Evolutionary conservation across 2,113 vertebrate species (phyloP), one percentile per base, ranked within the genome.

Genomic region (Clarias magur): DNA sequence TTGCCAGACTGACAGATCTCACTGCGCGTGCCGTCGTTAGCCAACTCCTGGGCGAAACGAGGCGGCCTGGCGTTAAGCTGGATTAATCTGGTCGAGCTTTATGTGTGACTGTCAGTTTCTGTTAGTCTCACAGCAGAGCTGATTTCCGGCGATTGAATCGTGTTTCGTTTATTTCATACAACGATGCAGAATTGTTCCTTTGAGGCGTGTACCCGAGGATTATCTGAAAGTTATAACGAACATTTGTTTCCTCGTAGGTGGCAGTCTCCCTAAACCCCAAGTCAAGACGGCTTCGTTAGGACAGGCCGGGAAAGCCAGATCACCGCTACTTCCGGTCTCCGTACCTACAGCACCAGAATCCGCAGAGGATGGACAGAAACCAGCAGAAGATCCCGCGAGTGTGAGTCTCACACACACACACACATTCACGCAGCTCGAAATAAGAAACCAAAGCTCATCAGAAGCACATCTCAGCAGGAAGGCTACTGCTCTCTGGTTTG

Each of bases 231-330:
- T 59, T 80, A 48, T 48, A 1, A 80, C 10, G 59, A 27, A 60
- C 30, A 3, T 56, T 4, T 89, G 89, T 90, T 86, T 86, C 89
- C 3, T 88, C 89, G 13, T 93, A 98, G 97, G 95, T 89, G 92
- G 96, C 0, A 96, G 94, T 88, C 95, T 97, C 80, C 94, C 97
- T 2, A 98, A 97, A 94, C 95, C 96, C 87, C 96, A 97, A 90
- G 96, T 97, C 80, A 99, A 99, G 95, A 99, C 97, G 0, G 98
- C 98, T 0, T 98, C 97, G 13, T 92, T 99, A 34, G 98, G 98
- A 23, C 93, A 98, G 89, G 97, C 97, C 0, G 96, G 97, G 17
- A 99, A 99, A 87, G 98, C 97, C 25, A 95, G 98, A 84, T 99
- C 98, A 0, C 98, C 98, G 16, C 92, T 99, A 90, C 96, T 99